phyloP scores from a whole-genome alignment of 2,888 invertebrate genomes.

The Lithophane socia region DNA sequence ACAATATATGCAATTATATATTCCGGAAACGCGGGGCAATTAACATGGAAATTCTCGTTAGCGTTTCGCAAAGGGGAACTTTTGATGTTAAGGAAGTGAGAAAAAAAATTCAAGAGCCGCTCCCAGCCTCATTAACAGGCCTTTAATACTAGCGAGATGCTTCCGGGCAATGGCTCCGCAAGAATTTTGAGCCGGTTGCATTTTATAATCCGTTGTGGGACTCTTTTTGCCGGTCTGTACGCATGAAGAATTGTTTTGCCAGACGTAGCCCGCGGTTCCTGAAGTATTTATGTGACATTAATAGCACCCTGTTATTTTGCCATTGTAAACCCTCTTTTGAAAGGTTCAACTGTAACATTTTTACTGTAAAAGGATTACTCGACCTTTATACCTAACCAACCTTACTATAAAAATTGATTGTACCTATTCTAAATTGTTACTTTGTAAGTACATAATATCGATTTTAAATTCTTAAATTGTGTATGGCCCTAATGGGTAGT shows the following conservation, averaged over 20 bases:
- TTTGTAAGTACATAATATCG: too few relatives aligned
- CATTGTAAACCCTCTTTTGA: slow-evolving; percentile 6
- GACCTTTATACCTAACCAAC: slow-evolving; percentile 1
- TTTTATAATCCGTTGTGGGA: slow-evolving; percentile 62
- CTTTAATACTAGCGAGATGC: slow-evolving; percentile 82
- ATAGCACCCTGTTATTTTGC: slow-evolving; percentile 39
- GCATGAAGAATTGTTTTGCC: slow-evolving; percentile 41
- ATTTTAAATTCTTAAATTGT: too few relatives aligned
- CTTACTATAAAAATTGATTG: not conserved
- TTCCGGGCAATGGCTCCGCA: slow-evolving; percentile 75
- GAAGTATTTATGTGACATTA: slow-evolving; percentile 38
- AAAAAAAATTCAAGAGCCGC: slow-evolving; percentile 84
- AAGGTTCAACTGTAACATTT: slow-evolving; percentile 14
- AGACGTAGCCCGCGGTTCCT: slow-evolving; percentile 6
- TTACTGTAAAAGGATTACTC: slow-evolving; percentile 11
- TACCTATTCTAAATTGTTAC: too few relatives aligned
- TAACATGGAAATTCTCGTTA: slow-evolving; percentile 88
- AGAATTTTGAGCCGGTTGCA: slow-evolving; percentile 72
- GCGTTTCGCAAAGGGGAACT: slow-evolving; percentile 87
- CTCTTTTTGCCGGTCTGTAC: slow-evolving; percentile 23
- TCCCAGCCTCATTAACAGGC: slow-evolving; percentile 86
- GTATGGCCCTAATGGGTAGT: too few relatives aligned
- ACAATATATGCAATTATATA: slow-evolving; percentile 88
- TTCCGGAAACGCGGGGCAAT: slow-evolving; percentile 85
- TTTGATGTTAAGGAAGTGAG: slow-evolving; percentile 87